Evolutionary conservation across 2,797 vertebrate species (phyloP).

Genomic region (Gallinago solitaria): DNA sequence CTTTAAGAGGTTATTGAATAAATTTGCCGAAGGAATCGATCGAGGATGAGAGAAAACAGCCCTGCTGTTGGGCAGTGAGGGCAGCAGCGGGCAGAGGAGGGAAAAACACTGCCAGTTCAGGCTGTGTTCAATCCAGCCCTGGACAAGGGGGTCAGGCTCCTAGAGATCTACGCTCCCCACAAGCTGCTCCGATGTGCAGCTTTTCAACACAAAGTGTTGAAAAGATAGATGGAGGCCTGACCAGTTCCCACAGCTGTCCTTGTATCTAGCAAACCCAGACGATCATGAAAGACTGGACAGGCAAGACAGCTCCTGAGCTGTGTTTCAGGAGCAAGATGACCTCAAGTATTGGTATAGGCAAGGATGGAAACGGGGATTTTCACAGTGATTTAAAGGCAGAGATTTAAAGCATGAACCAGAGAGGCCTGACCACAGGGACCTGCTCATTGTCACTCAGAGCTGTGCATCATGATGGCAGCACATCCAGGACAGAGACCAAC

Average conservation of each 20-base stretch:
- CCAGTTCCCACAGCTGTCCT: background rate
- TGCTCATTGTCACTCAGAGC: background rate
- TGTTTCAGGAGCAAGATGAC: background rate
- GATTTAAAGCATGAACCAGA: background rate
- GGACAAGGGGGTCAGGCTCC: background rate
- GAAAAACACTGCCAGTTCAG: accelerated
- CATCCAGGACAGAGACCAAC: background rate
- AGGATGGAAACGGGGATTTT: background rate
- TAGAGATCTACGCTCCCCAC: background rate
- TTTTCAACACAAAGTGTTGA: background rate
- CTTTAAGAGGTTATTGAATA: background rate
- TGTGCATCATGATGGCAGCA: background rate
- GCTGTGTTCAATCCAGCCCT: background rate
- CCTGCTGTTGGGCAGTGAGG: background rate
- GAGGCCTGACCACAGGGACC: background rate
- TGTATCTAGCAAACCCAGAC: background rate
- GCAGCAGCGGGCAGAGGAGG: background rate
- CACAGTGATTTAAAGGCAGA: background rate
- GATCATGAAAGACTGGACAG: background rate
- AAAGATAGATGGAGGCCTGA: background rate
- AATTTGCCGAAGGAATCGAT: background rate
- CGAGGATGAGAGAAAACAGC: background rate
- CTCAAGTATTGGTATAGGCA: background rate
- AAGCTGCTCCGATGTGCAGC: background rate
- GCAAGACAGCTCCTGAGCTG: background rate